These are phyloP conservation scores for Thalassoma bifasciatum DNA, from an alignment of 2,113 vertebrate genomes.

Conservation along the genomic window DNA sequence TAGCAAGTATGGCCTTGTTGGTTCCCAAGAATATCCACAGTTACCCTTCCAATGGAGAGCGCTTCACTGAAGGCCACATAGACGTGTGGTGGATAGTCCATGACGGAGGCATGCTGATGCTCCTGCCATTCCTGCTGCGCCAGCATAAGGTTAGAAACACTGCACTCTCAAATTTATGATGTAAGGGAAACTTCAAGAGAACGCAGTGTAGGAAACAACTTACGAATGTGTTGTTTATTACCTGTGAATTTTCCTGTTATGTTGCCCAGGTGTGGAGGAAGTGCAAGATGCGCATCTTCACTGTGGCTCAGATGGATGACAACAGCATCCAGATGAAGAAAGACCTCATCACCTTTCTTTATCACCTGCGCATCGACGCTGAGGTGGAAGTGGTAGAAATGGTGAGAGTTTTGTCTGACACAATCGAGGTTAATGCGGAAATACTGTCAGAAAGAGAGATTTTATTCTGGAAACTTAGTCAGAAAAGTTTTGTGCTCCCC, in stretches of 20 bases:
- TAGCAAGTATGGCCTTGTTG: constrained; percentile 92
- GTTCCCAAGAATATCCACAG: constrained; percentile 96
- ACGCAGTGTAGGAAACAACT: background rate
- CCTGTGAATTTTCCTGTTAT: constrained; percentile 18
- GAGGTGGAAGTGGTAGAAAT: constrained; percentile 98
- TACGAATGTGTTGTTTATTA: background rate
- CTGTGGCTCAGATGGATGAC: constrained; percentile 97
- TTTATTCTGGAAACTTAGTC: background rate
- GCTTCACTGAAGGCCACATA: constrained; percentile 96
- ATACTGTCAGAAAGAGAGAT: background rate
- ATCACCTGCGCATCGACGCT: constrained; percentile 94
- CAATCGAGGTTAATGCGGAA: background rate
- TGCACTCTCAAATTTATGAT: background rate
- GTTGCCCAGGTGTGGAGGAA: constrained; percentile 94
- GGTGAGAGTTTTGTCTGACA: constrained; percentile 83
- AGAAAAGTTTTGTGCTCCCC: too few species aligned
- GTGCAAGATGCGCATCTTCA: constrained; percentile 99
- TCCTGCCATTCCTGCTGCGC: constrained; percentile 96
- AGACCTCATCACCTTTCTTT: constrained; percentile 95
- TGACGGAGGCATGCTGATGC: constrained; percentile 97
- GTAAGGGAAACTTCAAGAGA: background rate
- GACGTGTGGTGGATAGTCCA: constrained; percentile 99
- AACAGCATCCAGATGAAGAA: constrained; percentile 99
- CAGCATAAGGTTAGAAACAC: constrained; percentile 91
- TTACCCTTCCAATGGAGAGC: constrained; percentile 95